phyloP scores from a whole-genome alignment of 2,888 invertebrate species.

The Cabera pusaria region DNA sequence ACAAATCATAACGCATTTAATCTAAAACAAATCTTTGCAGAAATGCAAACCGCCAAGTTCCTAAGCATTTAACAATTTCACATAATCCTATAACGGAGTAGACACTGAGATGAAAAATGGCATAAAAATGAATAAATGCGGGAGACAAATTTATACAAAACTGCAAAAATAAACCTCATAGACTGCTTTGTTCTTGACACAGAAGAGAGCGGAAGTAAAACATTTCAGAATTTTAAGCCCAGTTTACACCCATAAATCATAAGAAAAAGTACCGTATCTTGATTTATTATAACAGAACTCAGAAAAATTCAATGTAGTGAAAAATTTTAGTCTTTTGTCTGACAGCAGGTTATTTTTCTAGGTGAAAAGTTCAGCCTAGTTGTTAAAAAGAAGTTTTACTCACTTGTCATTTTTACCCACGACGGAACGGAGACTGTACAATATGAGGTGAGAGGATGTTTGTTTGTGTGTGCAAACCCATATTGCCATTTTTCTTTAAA shows the following conservation, averaged over 20 bases:
- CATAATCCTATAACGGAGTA: no score
- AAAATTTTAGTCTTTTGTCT: conserved; percentile 28
- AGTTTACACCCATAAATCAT: conserved; percentile 47
- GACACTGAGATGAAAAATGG: conserved; percentile 5
- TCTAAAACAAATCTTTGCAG: no score
- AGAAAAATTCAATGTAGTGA: conserved; percentile 40
- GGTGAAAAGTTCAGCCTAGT: no score
- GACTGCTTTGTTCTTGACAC: conserved; percentile 31
- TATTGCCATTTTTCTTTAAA: no score
- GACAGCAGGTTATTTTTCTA: conserved; percentile 16
- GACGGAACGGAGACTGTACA: no score
- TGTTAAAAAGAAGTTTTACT: no score
- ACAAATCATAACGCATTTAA: no score
- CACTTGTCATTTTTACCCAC: no score
- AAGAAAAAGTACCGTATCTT: conserved; percentile 43
- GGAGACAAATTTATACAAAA: conserved; percentile 26
- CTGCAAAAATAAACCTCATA: conserved; percentile 29
- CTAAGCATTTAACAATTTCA: no score
- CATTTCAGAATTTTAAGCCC: conserved; percentile 37
- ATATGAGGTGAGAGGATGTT: no score
- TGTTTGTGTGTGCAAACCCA: no score
- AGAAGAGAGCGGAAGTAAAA: conserved; percentile 20
- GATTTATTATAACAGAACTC: conserved; percentile 46
- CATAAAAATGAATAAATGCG: conserved; percentile 12
- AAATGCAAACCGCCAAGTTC: no score